Percentiles rank a stretch among this genome's conserved stretches.
phyloP scores from a whole-genome alignment of 2,888 invertebrate genomes.

The Sialis lutaria region DNA sequence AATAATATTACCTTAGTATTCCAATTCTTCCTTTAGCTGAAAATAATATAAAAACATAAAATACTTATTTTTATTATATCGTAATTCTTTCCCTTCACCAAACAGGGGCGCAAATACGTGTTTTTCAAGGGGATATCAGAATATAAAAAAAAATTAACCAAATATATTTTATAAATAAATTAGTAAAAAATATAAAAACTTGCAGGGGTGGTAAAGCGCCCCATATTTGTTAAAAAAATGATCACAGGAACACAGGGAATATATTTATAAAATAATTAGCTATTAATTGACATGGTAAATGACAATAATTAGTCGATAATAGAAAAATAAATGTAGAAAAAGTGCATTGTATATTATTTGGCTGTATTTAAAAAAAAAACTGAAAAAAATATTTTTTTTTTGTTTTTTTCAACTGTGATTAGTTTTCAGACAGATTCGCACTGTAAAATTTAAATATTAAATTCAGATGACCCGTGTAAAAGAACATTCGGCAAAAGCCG shows the following conservation, averaged over 20 bases:
- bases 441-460: too few relatives aligned
- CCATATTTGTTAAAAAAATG: neutral
- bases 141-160: neutral
- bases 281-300: constrained; percentile 2
- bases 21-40: too few relatives aligned
- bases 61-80: too few relatives aligned
- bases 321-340: constrained; percentile 7
- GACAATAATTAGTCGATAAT: constrained; percentile 4
- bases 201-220: neutral
- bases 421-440: too few relatives aligned
- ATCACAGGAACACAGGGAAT: neutral
- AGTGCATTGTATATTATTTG: constrained; percentile 6
- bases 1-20: too few relatives aligned
- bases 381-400: too few relatives aligned
- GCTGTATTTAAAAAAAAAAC: neutral
- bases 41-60: too few relatives aligned
- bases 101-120: too few relatives aligned
- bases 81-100: too few relatives aligned
- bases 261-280: neutral
- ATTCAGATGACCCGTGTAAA: too few relatives aligned
- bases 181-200: neutral
- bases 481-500: too few relatives aligned
- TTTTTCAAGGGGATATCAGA: neutral
- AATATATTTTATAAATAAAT: neutral
- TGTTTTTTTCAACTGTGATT: too few relatives aligned